Evolutionary conservation across 2,888 invertebrate species (phyloP).

Genomic region (Lepidocyrtoides sp.): DNA sequence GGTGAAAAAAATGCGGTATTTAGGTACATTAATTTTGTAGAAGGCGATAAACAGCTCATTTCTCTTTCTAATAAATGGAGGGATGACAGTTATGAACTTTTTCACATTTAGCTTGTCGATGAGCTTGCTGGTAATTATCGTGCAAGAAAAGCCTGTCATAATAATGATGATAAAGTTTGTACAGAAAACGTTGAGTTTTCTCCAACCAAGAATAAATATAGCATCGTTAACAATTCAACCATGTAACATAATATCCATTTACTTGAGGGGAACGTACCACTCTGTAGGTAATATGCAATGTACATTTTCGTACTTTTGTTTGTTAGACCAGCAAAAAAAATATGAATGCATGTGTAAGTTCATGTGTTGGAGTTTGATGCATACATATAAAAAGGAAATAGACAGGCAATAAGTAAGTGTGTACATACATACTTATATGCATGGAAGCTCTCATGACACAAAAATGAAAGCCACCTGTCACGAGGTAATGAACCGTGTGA

Average conservation of each 20-base stretch:
- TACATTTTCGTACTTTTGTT: constrained; percentile 6
- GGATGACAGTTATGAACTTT: constrained; percentile 16
- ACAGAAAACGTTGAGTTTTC: not conserved
- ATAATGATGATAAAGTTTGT: not conserved
- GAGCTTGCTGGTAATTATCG: constrained; percentile 29
- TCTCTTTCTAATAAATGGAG: not conserved
- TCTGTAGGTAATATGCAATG: not conserved
- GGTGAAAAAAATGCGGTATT: not conserved
- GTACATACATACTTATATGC: not conserved
- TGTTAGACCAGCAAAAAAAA: not conserved
- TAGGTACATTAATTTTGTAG: constrained; percentile 13
- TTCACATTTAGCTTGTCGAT: not conserved
- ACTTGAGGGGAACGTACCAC: no score
- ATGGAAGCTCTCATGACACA: constrained; percentile 56
- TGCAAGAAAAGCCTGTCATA: not conserved
- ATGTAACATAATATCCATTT: no score
- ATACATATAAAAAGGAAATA: not conserved
- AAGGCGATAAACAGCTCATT: constrained; percentile 41
- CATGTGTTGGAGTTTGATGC: not conserved
- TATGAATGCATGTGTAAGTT: not conserved
- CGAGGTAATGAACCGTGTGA: constrained; percentile 70
- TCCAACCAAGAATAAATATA: not conserved
- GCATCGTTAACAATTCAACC: not conserved
- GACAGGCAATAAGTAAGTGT: not conserved
- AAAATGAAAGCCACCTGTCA: constrained; percentile 77